These are phyloP conservation scores for Meloe dianella DNA, from an alignment of 2,888 invertebrate genomes.

Conservation along the genomic window DNA sequence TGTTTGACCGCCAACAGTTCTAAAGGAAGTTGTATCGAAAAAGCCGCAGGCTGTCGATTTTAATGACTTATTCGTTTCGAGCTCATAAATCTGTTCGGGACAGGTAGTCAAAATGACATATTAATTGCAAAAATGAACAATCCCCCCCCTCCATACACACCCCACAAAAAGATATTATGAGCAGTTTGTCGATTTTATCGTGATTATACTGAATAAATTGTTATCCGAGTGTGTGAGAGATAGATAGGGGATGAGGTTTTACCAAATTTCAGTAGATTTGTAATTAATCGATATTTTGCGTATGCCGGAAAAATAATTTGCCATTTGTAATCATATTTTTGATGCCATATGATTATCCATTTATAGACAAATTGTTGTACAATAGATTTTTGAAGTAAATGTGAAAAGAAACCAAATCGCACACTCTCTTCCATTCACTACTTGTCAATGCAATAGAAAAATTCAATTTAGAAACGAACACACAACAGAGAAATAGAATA, in stretches of 20 bases:
- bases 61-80: conserved; percentile 52
- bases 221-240: background rate
- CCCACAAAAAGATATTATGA: background rate
- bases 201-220: background rate
- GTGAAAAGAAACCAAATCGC: background rate
- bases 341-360: background rate
- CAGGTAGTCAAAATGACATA: conserved; percentile 43
- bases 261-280: background rate
- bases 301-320: background rate
- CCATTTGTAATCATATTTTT: background rate
- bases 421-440: too few relatives aligned
- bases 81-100: conserved; percentile 51
- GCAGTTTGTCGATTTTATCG: background rate
- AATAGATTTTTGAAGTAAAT: background rate
- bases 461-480: conserved; percentile 3
- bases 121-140: conserved; percentile 25
- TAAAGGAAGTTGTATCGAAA: conserved; percentile 30
- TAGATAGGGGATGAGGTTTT: background rate
- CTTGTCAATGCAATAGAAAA: background rate
- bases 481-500: conserved; percentile 8
- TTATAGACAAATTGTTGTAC: background rate
- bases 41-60: conserved; percentile 47
- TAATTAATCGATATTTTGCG: background rate
- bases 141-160: background rate
- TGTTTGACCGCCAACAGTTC: conserved; percentile 4